These are phyloP conservation scores for Venustoraphidia nigricollis DNA, from an alignment of 2,888 invertebrate species.

Conservation along the genomic window DNA sequence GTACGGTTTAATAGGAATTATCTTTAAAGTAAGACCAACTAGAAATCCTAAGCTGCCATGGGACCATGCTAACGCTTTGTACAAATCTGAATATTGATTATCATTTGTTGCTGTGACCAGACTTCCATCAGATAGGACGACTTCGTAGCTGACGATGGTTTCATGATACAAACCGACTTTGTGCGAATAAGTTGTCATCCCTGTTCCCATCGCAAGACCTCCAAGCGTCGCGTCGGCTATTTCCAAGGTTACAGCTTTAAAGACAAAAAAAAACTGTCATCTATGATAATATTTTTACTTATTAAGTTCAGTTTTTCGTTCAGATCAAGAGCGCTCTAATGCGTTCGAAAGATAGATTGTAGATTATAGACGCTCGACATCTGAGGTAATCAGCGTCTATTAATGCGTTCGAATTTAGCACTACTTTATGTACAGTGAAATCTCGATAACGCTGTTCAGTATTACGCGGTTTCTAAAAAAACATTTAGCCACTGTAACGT, in stretches of 20 bases:
- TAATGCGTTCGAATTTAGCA: no score
- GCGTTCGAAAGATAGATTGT: no score
- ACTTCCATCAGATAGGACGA: conserved; percentile 45
- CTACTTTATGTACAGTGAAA: no score
- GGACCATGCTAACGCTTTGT: conserved; percentile 45
- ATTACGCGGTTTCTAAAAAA: no score
- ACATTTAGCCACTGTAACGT: no score
- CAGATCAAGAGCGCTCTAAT: no score
- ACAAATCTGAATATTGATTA: conserved; percentile 37
- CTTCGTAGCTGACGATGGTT: conserved; percentile 45
- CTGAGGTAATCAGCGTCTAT: no score
- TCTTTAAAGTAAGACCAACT: conserved; percentile 43
- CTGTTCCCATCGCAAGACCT: conserved; percentile 50
- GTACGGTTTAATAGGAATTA: conserved; percentile 46
- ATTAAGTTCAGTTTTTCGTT: no score
- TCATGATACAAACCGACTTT: conserved; percentile 55
- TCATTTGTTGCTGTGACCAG: conserved; percentile 37
- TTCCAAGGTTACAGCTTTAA: conserved; percentile 44
- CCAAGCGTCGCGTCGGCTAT: conserved; percentile 53
- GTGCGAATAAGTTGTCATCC: conserved; percentile 62
- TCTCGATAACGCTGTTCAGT: no score
- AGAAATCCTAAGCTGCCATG: conserved; percentile 51
- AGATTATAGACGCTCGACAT: no score
- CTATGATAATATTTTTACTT: no score
- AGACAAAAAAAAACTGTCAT: no score